Conservation (phyloP, 1,140 invertebrate genomes). For the Aphelenchoides avenae region DNA sequence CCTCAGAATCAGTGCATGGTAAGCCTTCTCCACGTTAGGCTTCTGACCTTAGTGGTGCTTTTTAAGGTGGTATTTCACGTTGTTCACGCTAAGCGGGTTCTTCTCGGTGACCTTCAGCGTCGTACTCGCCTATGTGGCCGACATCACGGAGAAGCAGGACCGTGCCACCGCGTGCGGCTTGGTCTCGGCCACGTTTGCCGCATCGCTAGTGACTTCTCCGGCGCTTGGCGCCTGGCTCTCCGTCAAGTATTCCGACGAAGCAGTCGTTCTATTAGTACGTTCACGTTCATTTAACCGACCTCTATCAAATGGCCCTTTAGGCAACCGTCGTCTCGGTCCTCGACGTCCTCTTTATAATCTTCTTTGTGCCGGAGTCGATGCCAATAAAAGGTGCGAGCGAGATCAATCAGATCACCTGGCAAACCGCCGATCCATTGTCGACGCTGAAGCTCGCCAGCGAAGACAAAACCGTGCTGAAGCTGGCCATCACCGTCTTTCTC, state of each 20-base stretch:
- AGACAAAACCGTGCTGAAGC: slow-evolving; percentile 88
- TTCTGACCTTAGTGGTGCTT: slow-evolving; percentile 10
- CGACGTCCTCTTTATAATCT: slow-evolving; percentile 95
- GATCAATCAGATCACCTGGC: slow-evolving; percentile 64
- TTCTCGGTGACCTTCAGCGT: slow-evolving; percentile 94
- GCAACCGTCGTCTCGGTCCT: slow-evolving; percentile 87
- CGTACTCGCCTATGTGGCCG: slow-evolving; percentile 95
- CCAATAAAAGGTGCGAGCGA: slow-evolving; percentile 66
- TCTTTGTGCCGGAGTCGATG: slow-evolving; percentile 92
- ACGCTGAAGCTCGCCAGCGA: slow-evolving; percentile 86
- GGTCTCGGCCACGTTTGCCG: slow-evolving; percentile 95
- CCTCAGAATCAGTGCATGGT: slow-evolving; percentile 97
- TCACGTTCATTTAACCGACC: slow-evolving; percentile 15
- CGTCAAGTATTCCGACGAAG: slow-evolving; percentile 79
- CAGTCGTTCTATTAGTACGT: slow-evolving; percentile 79
- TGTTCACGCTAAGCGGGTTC: slow-evolving; percentile 95
- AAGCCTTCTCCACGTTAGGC: slow-evolving; percentile 44
- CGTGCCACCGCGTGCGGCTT: slow-evolving; percentile 91
- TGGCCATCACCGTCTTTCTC: slow-evolving; percentile 92
- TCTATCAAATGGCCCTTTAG: slow-evolving; percentile 22
- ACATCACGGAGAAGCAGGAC: slow-evolving; percentile 95
- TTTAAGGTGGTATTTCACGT: slow-evolving; percentile 92
- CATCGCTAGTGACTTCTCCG: slow-evolving; percentile 91
- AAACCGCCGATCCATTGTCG: slow-evolving; percentile 93
- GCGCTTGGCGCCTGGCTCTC: slow-evolving; percentile 78